phyloP scores from a whole-genome alignment of 2,113 vertebrate species.

The Tursiops truncatus region DNA sequence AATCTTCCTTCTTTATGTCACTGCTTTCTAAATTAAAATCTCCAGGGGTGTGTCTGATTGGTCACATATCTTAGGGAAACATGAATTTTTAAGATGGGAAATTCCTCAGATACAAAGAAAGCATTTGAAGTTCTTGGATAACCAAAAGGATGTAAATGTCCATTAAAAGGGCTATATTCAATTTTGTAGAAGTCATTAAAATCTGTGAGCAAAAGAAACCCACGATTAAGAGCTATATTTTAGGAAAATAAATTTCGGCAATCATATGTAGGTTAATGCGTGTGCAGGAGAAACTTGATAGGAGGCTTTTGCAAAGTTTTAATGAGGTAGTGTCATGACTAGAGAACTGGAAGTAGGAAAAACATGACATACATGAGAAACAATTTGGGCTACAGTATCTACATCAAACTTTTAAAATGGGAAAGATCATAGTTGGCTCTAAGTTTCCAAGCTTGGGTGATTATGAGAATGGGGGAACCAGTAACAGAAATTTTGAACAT shows the following conservation, averaged over 20 bases:
- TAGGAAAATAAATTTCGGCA: background rate
- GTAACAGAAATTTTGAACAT: background rate
- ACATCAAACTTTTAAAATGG: background rate
- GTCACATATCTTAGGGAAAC: background rate
- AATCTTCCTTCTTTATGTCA: background rate
- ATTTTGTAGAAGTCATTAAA: background rate
- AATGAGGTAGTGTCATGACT: background rate
- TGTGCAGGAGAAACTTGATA: background rate
- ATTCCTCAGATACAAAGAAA: background rate
- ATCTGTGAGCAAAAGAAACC: background rate
- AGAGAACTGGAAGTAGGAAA: background rate
- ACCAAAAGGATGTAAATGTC: background rate
- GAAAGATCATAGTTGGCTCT: background rate
- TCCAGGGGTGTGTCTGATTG: background rate
- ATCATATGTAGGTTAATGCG: background rate
- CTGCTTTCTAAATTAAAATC: background rate
- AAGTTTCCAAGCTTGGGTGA: background rate
- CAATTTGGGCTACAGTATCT: background rate
- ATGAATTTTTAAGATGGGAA: background rate
- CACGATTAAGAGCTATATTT: background rate
- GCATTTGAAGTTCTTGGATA: background rate
- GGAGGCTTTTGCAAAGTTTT: background rate
- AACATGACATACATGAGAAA: background rate
- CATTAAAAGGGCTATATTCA: background rate
- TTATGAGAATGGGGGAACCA: background rate